Percentiles rank a stretch among this genome's conserved stretches.
Conservation (phyloP, 2,797 vertebrate genomes). For the Sebastes wilsoni region DNA sequence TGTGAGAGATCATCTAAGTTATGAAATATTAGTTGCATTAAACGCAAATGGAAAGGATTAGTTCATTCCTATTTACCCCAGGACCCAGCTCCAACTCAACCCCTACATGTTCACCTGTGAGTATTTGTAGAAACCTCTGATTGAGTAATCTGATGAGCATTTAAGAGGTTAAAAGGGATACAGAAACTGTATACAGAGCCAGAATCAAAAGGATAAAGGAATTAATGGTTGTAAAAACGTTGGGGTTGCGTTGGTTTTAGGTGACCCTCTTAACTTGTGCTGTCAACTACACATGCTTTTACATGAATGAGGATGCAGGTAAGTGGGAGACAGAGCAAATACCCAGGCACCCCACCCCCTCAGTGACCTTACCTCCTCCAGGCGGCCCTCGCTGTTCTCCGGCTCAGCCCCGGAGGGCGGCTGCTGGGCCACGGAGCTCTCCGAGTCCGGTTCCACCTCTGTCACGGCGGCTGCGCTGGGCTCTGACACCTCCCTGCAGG, state of each 20-base stretch:
- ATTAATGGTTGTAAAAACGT: neutral
- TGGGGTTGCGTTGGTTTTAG: constrained; percentile 61
- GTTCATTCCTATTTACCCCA: constrained; percentile 20
- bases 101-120: constrained; percentile 7
- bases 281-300: constrained; percentile 49
- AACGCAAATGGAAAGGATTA: constrained; percentile 48
- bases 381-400: constrained; percentile 71
- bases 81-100: constrained; percentile 69
- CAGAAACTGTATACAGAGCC: neutral
- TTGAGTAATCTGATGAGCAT: neutral
- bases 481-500: constrained; percentile 81
- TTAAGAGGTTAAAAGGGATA: neutral
- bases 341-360: constrained; percentile 39
- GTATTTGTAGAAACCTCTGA: neutral
- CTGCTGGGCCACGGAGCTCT: constrained; percentile 76
- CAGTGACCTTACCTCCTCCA: constrained; percentile 84
- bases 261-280: constrained; percentile 13
- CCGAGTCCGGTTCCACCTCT: constrained; percentile 78
- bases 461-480: constrained; percentile 79
- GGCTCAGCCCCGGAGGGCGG: constrained; percentile 75
- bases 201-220: neutral
- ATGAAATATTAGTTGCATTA: constrained; percentile 40
- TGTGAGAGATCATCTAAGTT: constrained; percentile 52
- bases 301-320: constrained; percentile 59
- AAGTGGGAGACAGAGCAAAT: constrained; percentile 58